These are phyloP conservation scores for Sanderia malayensis DNA, from an alignment of 30 jellyfish, hydroid and myxozoan genomes.

Conservation along the genomic window DNA sequence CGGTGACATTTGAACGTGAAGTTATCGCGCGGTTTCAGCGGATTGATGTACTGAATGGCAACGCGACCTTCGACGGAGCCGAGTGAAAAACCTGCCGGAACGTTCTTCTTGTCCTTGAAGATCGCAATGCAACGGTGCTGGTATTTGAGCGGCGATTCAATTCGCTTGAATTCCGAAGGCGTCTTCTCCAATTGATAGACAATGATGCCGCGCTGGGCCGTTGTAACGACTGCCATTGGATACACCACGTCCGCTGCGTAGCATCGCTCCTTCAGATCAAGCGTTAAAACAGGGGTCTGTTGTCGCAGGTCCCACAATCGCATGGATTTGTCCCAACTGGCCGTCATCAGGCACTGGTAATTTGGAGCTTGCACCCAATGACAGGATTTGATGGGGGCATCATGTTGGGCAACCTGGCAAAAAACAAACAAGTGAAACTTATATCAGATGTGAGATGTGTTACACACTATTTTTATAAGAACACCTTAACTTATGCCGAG, in stretches of 20 bases:
- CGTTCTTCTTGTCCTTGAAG: constrained; percentile 82
- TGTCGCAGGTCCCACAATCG: constrained; percentile 89
- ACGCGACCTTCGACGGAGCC: constrained; percentile 97
- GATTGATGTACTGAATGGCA: constrained; percentile 89
- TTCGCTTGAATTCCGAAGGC: constrained; percentile 80
- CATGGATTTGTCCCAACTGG: constrained; percentile 87
- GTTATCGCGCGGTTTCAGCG: constrained; percentile 85
- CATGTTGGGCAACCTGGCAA: constrained; percentile 80
- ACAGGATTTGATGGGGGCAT: constrained; percentile 87
- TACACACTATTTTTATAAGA: too few species aligned
- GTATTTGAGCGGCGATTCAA: constrained; percentile 78
- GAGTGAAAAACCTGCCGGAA: constrained; percentile 88
- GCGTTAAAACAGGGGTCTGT: constrained; percentile 61
- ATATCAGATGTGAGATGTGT: too few species aligned
- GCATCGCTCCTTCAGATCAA: constrained; percentile 72
- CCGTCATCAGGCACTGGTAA: constrained; percentile 88
- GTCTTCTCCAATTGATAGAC: constrained; percentile 75
- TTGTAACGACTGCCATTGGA: constrained; percentile 91
- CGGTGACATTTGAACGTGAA: constrained; percentile 96
- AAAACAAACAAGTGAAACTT: too few species aligned
- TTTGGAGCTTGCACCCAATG: constrained; percentile 93
- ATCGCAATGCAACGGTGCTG: constrained; percentile 90
- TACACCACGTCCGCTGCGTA: constrained; percentile 89
- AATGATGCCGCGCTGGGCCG: constrained; percentile 84
- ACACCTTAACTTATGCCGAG: too few species aligned